Conservation (phyloP, 2,888 invertebrate genomes). For the Drosophila infuscata region DNA sequence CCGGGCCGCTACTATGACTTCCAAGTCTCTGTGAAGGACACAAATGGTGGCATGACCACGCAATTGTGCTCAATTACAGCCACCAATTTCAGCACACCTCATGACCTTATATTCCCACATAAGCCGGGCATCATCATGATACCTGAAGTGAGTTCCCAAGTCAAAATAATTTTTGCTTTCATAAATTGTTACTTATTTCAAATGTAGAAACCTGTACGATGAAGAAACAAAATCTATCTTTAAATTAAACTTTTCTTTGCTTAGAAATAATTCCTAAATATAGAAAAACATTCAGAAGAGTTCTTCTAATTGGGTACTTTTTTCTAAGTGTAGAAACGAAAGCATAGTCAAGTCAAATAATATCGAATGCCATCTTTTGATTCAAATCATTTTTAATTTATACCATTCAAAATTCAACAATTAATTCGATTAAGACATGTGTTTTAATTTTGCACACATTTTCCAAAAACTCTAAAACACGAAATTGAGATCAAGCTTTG, state of each 20-base stretch:
- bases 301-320: background rate
- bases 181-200: background rate
- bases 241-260: background rate
- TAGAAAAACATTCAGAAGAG: background rate
- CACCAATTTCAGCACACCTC: constrained; percentile 93
- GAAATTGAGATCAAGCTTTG: background rate
- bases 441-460: background rate
- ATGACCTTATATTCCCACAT: constrained; percentile 93
- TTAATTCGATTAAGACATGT: background rate
- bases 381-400: background rate
- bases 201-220: background rate
- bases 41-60: constrained; percentile 90
- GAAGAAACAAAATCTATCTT: background rate
- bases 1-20: constrained; percentile 94
- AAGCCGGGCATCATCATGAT: constrained; percentile 91
- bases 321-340: background rate
- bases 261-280: background rate
- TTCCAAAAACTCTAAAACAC: background rate
- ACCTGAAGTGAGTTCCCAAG: constrained; percentile 88
- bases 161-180: constrained; percentile 1
- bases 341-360: accelerated
- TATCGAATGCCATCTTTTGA: background rate
- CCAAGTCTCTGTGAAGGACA: constrained; percentile 90
- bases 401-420: background rate
- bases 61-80: constrained; percentile 93